Percentiles rank a stretch among this genome's conserved stretches.
phyloP scores from a whole-genome alignment of 2,113 vertebrate species.

The Syngnathus scovelli region DNA sequence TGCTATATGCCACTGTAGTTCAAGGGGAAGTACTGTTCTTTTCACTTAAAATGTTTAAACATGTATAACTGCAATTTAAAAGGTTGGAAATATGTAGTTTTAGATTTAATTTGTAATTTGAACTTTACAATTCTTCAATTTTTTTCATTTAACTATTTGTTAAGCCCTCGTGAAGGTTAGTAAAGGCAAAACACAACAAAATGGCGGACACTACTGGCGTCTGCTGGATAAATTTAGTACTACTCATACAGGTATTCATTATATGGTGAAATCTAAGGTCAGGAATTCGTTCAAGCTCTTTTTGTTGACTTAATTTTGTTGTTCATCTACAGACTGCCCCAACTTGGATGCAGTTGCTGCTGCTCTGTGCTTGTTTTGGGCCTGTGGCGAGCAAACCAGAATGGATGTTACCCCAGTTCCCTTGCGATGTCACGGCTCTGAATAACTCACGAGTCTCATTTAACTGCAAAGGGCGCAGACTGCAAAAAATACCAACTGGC shows the following conservation, averaged over 20 bases:
- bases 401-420: constrained; percentile 52
- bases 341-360: constrained; percentile 38
- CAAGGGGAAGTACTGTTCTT: neutral
- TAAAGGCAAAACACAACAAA: neutral
- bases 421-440: constrained; percentile 55
- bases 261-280: neutral
- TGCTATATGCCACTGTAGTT: neutral
- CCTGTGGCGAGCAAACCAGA: constrained; percentile 7
- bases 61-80: neutral
- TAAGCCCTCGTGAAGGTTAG: neutral
- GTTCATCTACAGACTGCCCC: constrained; percentile 45
- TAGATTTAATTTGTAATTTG: neutral
- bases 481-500: constrained; percentile 59
- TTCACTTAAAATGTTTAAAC: neutral
- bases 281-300: neutral
- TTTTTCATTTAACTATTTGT: neutral
- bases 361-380: constrained; percentile 34
- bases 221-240: constrained; percentile 33
- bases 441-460: constrained; percentile 39
- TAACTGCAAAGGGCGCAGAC: constrained; percentile 49
- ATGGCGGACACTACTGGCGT: constrained; percentile 20
- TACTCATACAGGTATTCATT: neutral
- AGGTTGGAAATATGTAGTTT: neutral
- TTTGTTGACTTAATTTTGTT: constrained; percentile 16
- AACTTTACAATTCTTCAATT: neutral